These are phyloP conservation scores for Himalopsyche phryganea DNA, from an alignment of 1,140 invertebrate genomes.

Conservation along the genomic window DNA sequence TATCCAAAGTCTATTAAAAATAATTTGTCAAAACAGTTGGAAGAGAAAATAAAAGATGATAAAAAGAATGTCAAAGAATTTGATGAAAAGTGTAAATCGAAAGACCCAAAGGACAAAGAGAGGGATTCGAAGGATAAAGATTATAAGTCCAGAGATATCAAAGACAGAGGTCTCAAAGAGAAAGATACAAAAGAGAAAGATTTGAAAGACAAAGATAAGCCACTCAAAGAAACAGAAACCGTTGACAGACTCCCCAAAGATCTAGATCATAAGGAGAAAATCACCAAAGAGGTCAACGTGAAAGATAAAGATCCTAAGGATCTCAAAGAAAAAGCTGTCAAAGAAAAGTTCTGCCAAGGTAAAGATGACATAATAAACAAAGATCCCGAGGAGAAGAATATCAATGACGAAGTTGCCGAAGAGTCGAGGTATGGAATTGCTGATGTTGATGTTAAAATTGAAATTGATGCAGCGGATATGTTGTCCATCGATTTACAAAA, in stretches of 20 bases:
- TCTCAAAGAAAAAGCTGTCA: background rate
- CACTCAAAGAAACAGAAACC: conserved; percentile 2
- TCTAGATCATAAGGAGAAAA: conserved; percentile 7
- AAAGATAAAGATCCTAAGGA: conserved; percentile 13
- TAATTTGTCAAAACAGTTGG: conserved; percentile 49
- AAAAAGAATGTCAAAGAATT: conserved; percentile 51
- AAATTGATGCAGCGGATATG: background rate
- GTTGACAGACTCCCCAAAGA: conserved; percentile 15
- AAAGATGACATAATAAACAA: conserved; percentile 22
- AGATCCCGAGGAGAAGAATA: conserved; percentile 4
- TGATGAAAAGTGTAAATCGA: conserved; percentile 40
- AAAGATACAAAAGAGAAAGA: conserved; percentile 35
- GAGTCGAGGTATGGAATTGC: background rate
- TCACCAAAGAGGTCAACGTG: too few relatives aligned
- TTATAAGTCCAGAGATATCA: conserved; percentile 31
- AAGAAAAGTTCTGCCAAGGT: too few relatives aligned
- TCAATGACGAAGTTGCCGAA: background rate
- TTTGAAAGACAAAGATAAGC: conserved; percentile 6
- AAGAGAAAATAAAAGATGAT: conserved; percentile 56
- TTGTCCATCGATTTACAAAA: conserved; percentile 8
- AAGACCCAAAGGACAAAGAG: conserved; percentile 38
- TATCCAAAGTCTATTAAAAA: conserved; percentile 51
- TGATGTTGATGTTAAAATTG: background rate
- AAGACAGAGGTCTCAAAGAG: conserved; percentile 28
- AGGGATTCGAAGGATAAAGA: conserved; percentile 31